Evolutionary conservation across 1,140 invertebrate genomes (phyloP).

Genomic region (Metaphire vulgaris): DNA sequence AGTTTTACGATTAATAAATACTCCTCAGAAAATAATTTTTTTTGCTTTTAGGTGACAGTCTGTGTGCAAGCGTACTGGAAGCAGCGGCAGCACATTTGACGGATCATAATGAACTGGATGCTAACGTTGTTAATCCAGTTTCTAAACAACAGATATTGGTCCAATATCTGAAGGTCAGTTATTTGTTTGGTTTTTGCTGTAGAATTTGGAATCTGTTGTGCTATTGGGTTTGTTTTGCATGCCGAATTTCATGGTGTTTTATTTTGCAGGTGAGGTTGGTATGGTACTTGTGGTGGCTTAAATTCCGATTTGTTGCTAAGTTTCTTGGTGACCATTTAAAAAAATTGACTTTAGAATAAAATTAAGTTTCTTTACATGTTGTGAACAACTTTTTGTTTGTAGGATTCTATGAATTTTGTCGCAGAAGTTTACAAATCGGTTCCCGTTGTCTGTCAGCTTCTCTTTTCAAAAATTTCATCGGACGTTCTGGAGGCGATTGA

Average conservation of each 20-base stretch:
- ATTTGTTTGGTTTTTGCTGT: background rate
- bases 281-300: no score
- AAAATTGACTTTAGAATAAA: no score
- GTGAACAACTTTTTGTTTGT: conserved; percentile 48
- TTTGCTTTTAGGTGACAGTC: background rate
- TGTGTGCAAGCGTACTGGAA: background rate
- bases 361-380: no score
- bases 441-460: conserved; percentile 63
- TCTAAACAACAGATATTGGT: conserved; percentile 51
- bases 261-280: no score
- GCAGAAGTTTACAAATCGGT: conserved; percentile 63
- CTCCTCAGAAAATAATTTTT: no score
- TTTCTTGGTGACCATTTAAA: no score
- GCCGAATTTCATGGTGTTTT: no score
- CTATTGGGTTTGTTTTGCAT: no score
- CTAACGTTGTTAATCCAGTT: conserved; percentile 35
- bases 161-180: conserved; percentile 47
- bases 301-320: no score
- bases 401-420: conserved; percentile 63
- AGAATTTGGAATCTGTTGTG: no score
- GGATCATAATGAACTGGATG: background rate
- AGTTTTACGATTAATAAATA: no score
- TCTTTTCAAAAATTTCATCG: conserved; percentile 66
- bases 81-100: background rate
- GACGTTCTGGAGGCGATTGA: conserved; percentile 77